Evolutionary conservation across 2,113 vertebrate species (phyloP), one percentile per base, ranked within the genome.

Genomic region (Tonatia bakeri): DNA sequence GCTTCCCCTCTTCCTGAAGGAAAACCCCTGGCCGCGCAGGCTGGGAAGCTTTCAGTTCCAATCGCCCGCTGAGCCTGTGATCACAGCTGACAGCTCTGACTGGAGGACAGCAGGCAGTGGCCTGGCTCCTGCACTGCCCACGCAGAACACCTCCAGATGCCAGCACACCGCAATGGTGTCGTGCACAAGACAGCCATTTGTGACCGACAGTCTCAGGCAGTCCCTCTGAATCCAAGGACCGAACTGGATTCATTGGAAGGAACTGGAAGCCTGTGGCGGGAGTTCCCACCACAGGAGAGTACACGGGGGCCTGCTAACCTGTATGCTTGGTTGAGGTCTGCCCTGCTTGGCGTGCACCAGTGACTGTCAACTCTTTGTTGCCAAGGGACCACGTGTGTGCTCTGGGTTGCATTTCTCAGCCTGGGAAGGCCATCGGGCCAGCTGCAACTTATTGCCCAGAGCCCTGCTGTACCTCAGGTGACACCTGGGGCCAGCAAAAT

Each of bases 1-100:
- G 81, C 43, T 75, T 81, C 16, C 73, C 31, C n/a, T 82, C 36
- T 70, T 95, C n/a, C 59, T 59, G 38, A 75, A 70, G 56, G 40
- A 65, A 79, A 79, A 45, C 17, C 22, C 28, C 40, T 38, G 50
- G 67, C 75, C 65, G 36, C 52, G 31, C 7, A 3, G 38, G 61
- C 80, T 17, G 26, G 70, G 40, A 94, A 54, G n/a, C 26, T 91
- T 72, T 91, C 64, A 80, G 4, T 56, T 84, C 76, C 11, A 3
- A 12, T 7, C 9, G 4, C 31, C 87, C 8, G 52, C 38, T 20
- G 40, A 84, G 76, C 33, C 33, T 64, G 26, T 73, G 83, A 61
- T 88, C 64, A 11, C 31, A 36, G 22, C 45, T 33, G 45, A 56
- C 38, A 72, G 70, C 28, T 4, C n/a, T 4, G 67, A 43, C 83